A percentile compares a stretch with the other conserved stretches of the same genome.
Conservation (phyloP, 2,888 invertebrate species). For the Pilophorus perplexus region DNA sequence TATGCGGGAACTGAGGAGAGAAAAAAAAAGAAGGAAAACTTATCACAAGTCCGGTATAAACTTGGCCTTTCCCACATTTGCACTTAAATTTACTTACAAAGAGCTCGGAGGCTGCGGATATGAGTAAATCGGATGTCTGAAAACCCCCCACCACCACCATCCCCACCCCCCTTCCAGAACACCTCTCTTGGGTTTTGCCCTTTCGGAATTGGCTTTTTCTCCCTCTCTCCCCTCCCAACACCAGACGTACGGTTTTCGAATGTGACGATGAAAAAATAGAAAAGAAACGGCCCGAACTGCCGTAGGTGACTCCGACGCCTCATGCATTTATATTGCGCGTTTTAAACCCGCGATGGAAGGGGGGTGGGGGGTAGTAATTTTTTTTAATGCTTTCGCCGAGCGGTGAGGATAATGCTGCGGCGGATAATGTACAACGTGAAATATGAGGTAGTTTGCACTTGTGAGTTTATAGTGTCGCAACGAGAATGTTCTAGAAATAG, state of each 20-base stretch:
- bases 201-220: too few species aligned
- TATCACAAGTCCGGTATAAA: conserved; percentile 21
- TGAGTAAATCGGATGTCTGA: conserved; percentile 3
- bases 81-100: conserved; percentile 23
- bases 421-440: too few species aligned
- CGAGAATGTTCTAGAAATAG: too few species aligned
- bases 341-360: too few species aligned
- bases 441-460: too few species aligned
- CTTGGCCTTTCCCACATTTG: conserved; percentile 5
- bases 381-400: too few species aligned
- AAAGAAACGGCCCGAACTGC: not conserved
- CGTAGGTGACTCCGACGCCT: not conserved
- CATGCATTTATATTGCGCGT: not conserved
- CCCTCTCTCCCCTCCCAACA: not conserved
- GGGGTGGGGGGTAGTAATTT: too few species aligned
- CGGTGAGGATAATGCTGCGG: too few species aligned
- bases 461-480: too few species aligned
- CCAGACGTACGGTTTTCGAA: not conserved
- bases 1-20: not conserved
- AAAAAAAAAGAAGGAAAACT: not conserved
- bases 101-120: not conserved
- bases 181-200: too few species aligned
- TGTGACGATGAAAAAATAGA: not conserved
- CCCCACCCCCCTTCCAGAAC: too few species aligned
- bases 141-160: too few species aligned